These are phyloP conservation scores for Terrapene triunguis DNA, from an alignment of 2,113 vertebrate genomes.

Conservation along the genomic window DNA sequence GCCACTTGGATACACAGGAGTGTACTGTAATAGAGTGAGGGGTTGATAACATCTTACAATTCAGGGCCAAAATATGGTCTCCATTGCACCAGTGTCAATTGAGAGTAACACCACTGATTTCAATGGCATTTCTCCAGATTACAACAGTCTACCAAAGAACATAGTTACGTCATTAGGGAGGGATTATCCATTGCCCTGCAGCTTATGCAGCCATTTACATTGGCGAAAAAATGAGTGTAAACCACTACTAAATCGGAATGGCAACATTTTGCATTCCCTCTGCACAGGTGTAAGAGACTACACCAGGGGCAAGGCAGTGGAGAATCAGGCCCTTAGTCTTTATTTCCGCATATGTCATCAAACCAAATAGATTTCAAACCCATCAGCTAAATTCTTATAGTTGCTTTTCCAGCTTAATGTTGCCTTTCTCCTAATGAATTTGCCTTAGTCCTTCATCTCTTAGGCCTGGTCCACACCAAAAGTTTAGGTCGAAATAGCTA, in stretches of 20 bases:
- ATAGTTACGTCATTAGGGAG: not conserved
- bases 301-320: not conserved
- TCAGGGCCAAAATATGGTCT: accelerated
- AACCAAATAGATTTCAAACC: not conserved
- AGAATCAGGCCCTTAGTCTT: not conserved
- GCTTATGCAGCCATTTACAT: not conserved
- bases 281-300: not conserved
- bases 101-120: not conserved
- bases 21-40: too few relatives aligned
- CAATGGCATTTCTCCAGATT: not conserved
- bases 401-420: not conserved
- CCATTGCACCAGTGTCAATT: not conserved
- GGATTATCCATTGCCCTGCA: not conserved
- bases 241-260: not conserved
- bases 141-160: not conserved
- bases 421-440: not conserved
- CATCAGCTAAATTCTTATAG: not conserved
- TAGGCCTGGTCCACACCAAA: too few relatives aligned
- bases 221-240: not conserved
- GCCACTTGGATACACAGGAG: not conserved
- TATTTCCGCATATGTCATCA: not conserved
- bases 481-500: too few relatives aligned
- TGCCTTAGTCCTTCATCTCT: not conserved
- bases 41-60: not conserved
- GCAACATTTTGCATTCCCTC: not conserved